Base-by-base conservation (phyloP, 2,888 invertebrate genomes). In the Sericinus montela region DNA sequence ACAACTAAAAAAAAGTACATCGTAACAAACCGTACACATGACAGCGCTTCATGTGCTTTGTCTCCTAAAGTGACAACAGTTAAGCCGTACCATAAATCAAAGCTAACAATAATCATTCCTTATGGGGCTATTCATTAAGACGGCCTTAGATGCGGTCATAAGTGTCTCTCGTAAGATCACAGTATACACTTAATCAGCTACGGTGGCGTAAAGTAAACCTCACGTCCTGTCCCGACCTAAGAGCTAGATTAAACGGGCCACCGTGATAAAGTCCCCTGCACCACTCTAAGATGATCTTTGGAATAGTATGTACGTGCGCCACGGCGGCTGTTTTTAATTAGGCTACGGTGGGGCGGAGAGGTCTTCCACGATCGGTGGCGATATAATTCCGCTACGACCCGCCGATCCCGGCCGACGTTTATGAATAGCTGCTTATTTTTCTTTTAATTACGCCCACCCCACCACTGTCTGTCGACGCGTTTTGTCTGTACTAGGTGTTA, bases 341-440 rank as follows among this genome's bases (percentile, higher is more conserved):
- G 45, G 44, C 51, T 32, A 51, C 53, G 47, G 60, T 66, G 53
- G 54, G 50, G 50, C 40, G 51, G 57, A 57, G 40, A 59, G 79
- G 52, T 69, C 84, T 57, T 19, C 45, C 25, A 53, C 47, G 47
- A 50, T 55, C 75, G 83, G 86, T 59, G 53, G 67, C 59, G 61
- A 69, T 75, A 75, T 81, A 81, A 82, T 72, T 64, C 74, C 71
- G 59, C 72, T 65, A 71, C 75, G 76, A 72, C 72, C 74, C 63
- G 63, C 77, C 78, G 72, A 78, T 85, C 76, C 69, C 70, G 63
- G 37, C 58, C 62, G 88, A 87, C 88, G 68, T 85, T 83, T 85
- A 87, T 86, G 84, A 86, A 87, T 87, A 77, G 81, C 72, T n/a
- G 68, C 77, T 82, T 87, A 85, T 87, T 84, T 87, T 87, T 87